Base-by-base conservation (phyloP, 2,797 vertebrate genomes). In the Naso thynnoides region DNA sequence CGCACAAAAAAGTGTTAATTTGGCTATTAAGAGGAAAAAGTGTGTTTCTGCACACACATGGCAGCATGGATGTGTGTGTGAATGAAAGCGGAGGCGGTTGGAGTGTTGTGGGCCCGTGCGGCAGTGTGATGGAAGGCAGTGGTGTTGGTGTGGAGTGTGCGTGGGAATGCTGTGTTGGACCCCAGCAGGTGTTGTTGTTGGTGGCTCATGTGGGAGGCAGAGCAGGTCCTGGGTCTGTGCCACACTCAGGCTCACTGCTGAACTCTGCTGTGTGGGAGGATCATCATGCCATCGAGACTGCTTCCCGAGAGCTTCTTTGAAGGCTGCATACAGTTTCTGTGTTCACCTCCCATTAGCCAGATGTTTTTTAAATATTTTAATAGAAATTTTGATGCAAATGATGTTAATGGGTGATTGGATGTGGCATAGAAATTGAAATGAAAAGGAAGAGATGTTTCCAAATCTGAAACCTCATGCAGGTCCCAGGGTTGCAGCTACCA, bases 171-270 rank as follows among this genome's bases (percentile, higher is more conserved):
- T 70, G 68, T 9, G 18, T 33, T 59, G 82, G 73, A 78, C 50
- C 72, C 55, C 39, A 55, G 68, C 78, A 82, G 75, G 75, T 85
- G 76, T 72, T 82, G 79, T 73, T 82, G 73, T 48, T 70, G 74
- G 74, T 76, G 52, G 70, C 67, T 76, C 11, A 38, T 69, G 85
- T 83, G 76, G 84, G 81, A 72, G 61, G 57, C 45, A 58, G 73
- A 78, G 69, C 47, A 61, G 64, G 55, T 72, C 67, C 70, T 78
- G 77, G 75, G 62, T 81, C 61, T 70, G 72, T 70, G 63, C 61
- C 75, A 80, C 2, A 2, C 21, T 71, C 45, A n/a, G 48, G 52
- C 60, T 80, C 27, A 15, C 47, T 23, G 56, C 45, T 64, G 31
- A 62, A 56, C 53, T 6, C 24, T 26, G 15, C 26, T 11, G 58